phyloP scores from a whole-genome alignment of 2,888 invertebrate genomes.

The Mactromeris polynyma region DNA sequence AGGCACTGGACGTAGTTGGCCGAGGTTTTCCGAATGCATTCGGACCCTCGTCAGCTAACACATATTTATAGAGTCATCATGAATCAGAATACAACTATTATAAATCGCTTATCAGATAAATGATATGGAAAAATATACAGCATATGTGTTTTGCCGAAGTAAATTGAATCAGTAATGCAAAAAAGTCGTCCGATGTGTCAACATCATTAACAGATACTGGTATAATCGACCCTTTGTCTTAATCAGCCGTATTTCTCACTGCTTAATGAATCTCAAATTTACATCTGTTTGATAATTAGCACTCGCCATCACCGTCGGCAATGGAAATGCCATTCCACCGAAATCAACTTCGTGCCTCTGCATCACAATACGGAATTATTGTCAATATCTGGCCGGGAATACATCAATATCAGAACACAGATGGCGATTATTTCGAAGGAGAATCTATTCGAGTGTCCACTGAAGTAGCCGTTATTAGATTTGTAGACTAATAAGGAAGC shows the following conservation, averaged over 20 bases:
- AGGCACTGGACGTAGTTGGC: too few relatives aligned
- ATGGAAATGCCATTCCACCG: background rate
- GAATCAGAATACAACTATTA: too few relatives aligned
- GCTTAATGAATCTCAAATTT: background rate
- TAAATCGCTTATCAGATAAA: too few relatives aligned
- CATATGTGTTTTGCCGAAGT: too few relatives aligned
- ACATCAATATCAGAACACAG: background rate
- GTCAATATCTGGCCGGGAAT: background rate
- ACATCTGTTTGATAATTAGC: constrained; percentile 6
- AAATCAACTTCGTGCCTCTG: background rate
- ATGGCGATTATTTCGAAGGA: background rate
- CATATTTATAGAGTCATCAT: too few relatives aligned
- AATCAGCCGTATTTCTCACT: background rate
- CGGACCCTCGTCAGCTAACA: too few relatives aligned
- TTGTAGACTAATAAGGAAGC: constrained; percentile 14
- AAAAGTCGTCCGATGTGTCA: background rate
- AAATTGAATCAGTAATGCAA: too few relatives aligned
- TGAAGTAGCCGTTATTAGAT: constrained; percentile 10
- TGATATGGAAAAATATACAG: too few relatives aligned
- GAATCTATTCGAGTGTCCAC: constrained; percentile 12
- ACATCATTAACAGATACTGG: background rate
- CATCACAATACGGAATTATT: constrained; percentile 4
- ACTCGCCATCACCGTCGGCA: background rate
- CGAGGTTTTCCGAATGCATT: too few relatives aligned
- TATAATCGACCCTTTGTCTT: background rate